Base-by-base conservation (phyloP, 2,888 invertebrate genomes). In the Monochamus alternatus region DNA sequence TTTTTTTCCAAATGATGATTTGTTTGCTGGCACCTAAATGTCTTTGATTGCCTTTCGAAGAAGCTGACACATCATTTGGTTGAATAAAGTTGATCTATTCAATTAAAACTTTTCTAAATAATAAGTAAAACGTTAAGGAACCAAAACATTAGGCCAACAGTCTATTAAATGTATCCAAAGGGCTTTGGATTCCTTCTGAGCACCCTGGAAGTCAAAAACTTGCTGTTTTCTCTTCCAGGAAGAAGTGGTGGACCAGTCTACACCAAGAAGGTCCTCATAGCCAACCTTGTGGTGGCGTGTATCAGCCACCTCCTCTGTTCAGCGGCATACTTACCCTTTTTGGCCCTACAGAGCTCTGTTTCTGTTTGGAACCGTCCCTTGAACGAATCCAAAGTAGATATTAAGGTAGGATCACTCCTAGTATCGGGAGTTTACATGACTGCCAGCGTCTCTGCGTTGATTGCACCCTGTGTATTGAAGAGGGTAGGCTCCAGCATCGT, bases 221-320 rank as follows among this genome's bases (percentile, higher is more conserved):
- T 9, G 10, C n/a, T 4, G 52, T 3, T 3, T 12, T 31, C 0
- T 5, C 9, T 12, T 44, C 5, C 32, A 84, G 84, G 81, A 58
- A 76, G 81, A 43, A 77, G 73, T 12, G 76, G 82, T 44, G 89
- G 89, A 84, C 90, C 86, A 85, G 90, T 89, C 79, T 92, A 87
- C 90, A 92, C 86, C 84, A 90, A 87, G 84, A 90, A 80, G 77
- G 91, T 83, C 87, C 90, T 86, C 83, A 86, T 88, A 88, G 89
- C 88, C 83, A 90, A 90, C 80, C 89, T 93, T 85, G 86, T 91
- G 55, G 87, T 93, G 74, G 87, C 93, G 79, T 90, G 92, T 87
- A 77, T 92, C 78, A 88, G 93, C 43, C 93, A 93, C 82, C 91
- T 92, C 0, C 90, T 93, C 10, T 91, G 92, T 75, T 93, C 94